These are phyloP conservation scores for Micromys minutus DNA, from an alignment of 2,113 vertebrate genomes.

Conservation along the genomic window DNA sequence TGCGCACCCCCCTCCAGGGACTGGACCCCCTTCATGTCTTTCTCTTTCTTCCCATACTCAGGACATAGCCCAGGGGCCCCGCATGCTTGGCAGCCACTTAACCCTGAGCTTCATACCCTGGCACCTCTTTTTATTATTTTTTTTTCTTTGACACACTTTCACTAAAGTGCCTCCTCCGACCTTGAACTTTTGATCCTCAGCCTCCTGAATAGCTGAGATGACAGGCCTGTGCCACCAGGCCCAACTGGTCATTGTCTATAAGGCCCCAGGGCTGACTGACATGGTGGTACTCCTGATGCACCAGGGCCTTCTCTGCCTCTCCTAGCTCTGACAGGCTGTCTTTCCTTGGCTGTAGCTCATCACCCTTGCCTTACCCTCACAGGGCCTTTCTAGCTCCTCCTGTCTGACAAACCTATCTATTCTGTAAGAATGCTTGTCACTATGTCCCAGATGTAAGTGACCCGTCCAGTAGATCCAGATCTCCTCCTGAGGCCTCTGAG, in stretches of 20 bases:
- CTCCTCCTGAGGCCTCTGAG: background rate
- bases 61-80: background rate
- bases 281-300: background rate
- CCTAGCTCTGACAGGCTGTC: background rate
- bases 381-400: background rate
- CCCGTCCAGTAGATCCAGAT: background rate
- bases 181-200: background rate
- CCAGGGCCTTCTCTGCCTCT: background rate
- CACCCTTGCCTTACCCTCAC: background rate
- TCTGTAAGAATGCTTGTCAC: background rate
- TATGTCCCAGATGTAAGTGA: background rate
- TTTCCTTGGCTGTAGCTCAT: background rate
- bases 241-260: background rate
- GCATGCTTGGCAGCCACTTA: background rate
- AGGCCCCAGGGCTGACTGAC: background rate
- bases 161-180: background rate
- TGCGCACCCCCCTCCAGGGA: background rate
- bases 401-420: background rate
- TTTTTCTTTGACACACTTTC: background rate
- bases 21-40: background rate
- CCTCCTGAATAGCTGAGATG: background rate
- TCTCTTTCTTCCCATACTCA: background rate
- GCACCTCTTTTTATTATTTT: too few relatives aligned
- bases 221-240: background rate
- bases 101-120: background rate